Conservation (phyloP, 64 coral and sea anemone genomes). For the Stichodactyla mertensii region DNA sequence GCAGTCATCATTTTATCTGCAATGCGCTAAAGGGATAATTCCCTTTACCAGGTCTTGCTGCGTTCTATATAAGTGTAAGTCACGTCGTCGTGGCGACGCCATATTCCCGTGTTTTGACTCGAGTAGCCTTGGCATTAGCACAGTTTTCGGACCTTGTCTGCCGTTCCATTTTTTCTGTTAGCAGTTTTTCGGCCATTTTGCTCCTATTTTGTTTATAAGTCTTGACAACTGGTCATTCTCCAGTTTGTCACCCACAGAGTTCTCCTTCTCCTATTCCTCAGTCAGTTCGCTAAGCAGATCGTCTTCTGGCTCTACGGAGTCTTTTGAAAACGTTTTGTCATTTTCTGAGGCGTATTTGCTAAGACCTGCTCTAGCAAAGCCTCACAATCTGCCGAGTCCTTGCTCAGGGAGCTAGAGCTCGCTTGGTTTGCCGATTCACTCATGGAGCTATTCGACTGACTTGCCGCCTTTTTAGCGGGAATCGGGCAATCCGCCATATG, state of each 20-base stretch:
- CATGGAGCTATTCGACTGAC: not conserved
- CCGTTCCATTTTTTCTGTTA: slow-evolving; percentile 16
- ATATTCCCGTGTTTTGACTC: slow-evolving; percentile 24
- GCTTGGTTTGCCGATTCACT: not conserved
- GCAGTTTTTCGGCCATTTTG: slow-evolving; percentile 1
- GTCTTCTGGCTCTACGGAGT: not conserved
- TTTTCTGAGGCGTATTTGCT: not conserved
- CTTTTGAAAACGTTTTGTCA: not conserved
- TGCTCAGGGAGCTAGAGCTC: not conserved
- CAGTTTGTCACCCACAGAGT: slow-evolving; percentile 1
- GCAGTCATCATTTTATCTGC: slow-evolving; percentile 32
- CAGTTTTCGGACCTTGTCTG: slow-evolving; percentile 19
- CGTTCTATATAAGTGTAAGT: slow-evolving; percentile 37
- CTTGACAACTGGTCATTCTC: not conserved
- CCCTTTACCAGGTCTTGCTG: slow-evolving; percentile 30
- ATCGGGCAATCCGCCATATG: not conserved
- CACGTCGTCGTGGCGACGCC: slow-evolving; percentile 31
- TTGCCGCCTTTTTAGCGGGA: not conserved
- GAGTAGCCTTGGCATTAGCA: not conserved
- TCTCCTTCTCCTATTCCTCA: slow-evolving; percentile 1
- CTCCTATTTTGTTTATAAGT: slow-evolving; percentile 25
- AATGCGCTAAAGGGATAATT: slow-evolving; percentile 17
- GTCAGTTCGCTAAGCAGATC: not conserved
- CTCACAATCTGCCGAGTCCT: not conserved
- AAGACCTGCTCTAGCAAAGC: not conserved